Evolutionary conservation across 2,797 vertebrate species (phyloP).

Genomic region (Pseudotriccus pelzelni): DNA sequence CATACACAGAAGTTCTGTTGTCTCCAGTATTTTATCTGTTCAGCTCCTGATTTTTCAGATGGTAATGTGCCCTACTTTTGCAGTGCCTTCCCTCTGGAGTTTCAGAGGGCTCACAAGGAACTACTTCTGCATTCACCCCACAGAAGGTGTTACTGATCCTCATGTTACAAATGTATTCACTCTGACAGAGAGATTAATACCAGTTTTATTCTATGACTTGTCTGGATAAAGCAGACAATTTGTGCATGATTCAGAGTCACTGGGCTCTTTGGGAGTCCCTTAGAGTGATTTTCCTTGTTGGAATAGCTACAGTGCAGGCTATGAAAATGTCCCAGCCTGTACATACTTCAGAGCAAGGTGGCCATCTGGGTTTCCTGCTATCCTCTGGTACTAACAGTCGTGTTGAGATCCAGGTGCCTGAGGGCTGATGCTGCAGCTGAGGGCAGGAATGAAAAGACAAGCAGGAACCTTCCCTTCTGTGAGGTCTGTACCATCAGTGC

Average conservation of each 20-base stretch:
- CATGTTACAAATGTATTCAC: not conserved
- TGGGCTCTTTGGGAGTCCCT: not conserved
- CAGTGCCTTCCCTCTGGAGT: not conserved
- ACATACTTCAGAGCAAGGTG: not conserved
- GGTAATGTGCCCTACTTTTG: not conserved
- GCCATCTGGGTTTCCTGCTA: not conserved
- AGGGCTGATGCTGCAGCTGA: not conserved
- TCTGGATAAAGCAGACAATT: not conserved
- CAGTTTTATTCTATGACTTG: not conserved
- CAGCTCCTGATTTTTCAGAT: not conserved
- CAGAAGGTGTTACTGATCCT: not conserved
- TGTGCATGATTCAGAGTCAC: not conserved
- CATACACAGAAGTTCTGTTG: not conserved
- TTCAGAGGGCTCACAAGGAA: not conserved
- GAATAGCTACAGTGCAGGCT: not conserved
- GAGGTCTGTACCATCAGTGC: not conserved
- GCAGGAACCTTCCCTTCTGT: not conserved
- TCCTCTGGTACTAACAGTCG: not conserved
- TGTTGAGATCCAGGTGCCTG: not conserved
- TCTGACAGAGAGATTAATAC: not conserved
- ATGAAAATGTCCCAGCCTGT: not conserved
- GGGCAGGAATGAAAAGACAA: not conserved
- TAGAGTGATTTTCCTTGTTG: not conserved
- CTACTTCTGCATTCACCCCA: not conserved
- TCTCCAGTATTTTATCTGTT: not conserved